phyloP scores from a whole-genome alignment of 1,140 invertebrate genomes.

The Eubasilissa regina region DNA sequence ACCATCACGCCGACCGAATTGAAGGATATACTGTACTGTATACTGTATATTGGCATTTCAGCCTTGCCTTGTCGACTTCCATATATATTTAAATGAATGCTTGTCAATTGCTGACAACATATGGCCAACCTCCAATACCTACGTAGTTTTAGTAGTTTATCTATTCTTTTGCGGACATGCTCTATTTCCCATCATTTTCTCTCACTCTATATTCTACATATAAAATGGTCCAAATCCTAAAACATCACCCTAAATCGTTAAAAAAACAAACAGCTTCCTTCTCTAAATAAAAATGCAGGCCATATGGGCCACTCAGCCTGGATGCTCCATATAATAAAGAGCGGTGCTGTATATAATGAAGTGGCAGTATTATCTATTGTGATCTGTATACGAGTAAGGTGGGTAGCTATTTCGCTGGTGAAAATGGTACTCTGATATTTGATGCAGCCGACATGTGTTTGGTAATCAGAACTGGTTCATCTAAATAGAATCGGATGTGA shows the following conservation, averaged over 20 bases:
- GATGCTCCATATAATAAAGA: constrained; percentile 50
- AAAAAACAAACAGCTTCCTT: constrained; percentile 1
- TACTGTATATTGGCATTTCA: no score
- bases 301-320: constrained; percentile 55
- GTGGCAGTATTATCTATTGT: constrained; percentile 49
- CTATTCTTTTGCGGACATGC: no score
- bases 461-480: constrained; percentile 28
- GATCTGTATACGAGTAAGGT: constrained; percentile 7
- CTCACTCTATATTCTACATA: no score
- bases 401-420: neutral
- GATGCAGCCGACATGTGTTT: constrained; percentile 41
- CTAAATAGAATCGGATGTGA: constrained; percentile 8
- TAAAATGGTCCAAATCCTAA: no score
- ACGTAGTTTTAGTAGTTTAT: no score
- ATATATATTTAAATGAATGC: no score
- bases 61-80: no score
- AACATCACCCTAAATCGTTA: neutral
- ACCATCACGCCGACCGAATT: no score
- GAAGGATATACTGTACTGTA: no score
- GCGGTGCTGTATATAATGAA: constrained; percentile 54
- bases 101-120: no score
- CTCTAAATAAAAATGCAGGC: constrained; percentile 16
- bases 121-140: no score
- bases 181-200: no score
- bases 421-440: constrained; percentile 39